These are phyloP conservation scores for Lycophotia porphyrea DNA, from an alignment of 2,888 invertebrate genomes.

Conservation along the genomic window DNA sequence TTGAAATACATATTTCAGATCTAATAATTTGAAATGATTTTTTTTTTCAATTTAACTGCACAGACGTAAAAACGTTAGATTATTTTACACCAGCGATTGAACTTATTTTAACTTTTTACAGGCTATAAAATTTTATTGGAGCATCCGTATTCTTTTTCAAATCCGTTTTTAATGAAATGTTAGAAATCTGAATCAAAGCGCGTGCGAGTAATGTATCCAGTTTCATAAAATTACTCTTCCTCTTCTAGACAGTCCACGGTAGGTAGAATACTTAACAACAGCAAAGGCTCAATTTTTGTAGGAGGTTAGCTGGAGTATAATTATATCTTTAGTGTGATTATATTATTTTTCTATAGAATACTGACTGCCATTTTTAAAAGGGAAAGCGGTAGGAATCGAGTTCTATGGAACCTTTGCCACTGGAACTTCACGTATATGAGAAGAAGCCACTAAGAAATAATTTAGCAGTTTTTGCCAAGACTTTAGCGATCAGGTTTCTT, in stretches of 20 bases:
- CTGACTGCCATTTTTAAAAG: no score
- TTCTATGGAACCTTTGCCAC: no score
- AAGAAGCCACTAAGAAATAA: no score
- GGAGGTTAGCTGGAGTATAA: no score
- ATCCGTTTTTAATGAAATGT: slow-evolving; percentile 6
- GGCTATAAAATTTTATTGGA: slow-evolving; percentile 10
- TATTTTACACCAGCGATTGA: slow-evolving; percentile 14
- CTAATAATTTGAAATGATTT: not conserved
- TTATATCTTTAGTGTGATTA: no score
- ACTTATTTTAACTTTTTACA: slow-evolving; percentile 26
- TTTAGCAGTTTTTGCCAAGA: not conserved
- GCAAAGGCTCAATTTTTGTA: no score
- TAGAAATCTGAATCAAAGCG: slow-evolving; percentile 11
- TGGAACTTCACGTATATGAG: no score
- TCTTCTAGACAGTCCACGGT: not conserved
- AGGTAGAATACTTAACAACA: not conserved
- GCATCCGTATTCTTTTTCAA: slow-evolving; percentile 7
- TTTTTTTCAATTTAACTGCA: not conserved
- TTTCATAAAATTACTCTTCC: not conserved
- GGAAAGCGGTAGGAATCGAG: no score
- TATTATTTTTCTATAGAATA: no score
- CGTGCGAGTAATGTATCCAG: not conserved
- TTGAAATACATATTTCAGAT: slow-evolving; percentile 40
- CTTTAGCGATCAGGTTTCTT: not conserved
- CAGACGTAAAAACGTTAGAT: not conserved